These are phyloP conservation scores for Galeruca laticollis DNA, from an alignment of 2,888 invertebrate species.

Conservation along the genomic window DNA sequence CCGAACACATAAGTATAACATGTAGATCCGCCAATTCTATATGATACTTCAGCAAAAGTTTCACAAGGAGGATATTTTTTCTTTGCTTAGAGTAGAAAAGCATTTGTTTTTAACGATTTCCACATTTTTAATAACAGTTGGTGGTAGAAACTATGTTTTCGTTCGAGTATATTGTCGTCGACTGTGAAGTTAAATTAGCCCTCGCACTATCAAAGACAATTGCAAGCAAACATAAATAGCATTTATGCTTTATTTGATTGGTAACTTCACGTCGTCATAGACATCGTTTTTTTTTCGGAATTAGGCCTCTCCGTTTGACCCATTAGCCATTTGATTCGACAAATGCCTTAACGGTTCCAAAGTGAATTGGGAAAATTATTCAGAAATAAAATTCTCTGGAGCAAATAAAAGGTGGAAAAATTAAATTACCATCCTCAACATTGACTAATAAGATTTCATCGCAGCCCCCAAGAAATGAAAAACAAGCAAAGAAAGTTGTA, in stretches of 20 bases:
- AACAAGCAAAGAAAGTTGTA: neutral
- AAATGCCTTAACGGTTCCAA: constrained; percentile 36
- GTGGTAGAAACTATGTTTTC: no score
- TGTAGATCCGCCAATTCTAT: no score
- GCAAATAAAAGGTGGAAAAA: constrained; percentile 27
- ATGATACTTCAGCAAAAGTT: no score
- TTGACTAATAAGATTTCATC: constrained; percentile 25
- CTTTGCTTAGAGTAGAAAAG: no score
- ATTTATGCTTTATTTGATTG: constrained; percentile 57
- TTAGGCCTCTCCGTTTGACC: constrained; percentile 45
- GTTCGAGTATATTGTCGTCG: no score
- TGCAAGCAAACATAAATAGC: constrained; percentile 57
- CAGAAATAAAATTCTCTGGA: constrained; percentile 21
- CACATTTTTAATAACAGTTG: no score
- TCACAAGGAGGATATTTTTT: no score
- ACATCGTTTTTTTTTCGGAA: constrained; percentile 54
- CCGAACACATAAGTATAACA: no score
- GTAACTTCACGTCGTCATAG: constrained; percentile 52
- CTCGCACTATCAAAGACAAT: constrained; percentile 45
- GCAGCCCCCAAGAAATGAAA: constrained; percentile 9
- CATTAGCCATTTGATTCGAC: constrained; percentile 35
- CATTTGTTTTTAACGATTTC: no score
- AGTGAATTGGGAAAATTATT: constrained; percentile 35
- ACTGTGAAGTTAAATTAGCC: neutral
- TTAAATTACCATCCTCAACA: constrained; percentile 29